Percentiles rank a stretch among this genome's conserved stretches.
These are phyloP conservation scores for Baccha elongata DNA, from an alignment of 2,888 invertebrate species.

Conservation along the genomic window DNA sequence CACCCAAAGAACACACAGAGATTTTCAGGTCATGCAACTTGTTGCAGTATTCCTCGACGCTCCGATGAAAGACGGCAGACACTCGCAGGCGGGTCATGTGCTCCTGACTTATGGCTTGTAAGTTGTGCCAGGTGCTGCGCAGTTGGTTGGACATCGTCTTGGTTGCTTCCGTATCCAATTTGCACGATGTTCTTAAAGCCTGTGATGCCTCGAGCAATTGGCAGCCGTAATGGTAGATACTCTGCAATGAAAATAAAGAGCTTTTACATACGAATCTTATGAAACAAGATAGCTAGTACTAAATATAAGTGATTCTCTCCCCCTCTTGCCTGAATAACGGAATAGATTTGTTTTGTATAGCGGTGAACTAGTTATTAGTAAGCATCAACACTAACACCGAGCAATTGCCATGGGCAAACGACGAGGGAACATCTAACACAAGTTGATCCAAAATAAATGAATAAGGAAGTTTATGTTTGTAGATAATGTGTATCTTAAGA, in stretches of 20 bases:
- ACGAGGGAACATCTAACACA: not conserved
- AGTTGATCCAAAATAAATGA: constrained; percentile 64
- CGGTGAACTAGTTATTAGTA: constrained; percentile 31
- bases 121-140: constrained; percentile 87
- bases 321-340: constrained; percentile 16
- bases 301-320: constrained; percentile 5
- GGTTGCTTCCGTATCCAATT: constrained; percentile 84
- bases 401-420: not conserved
- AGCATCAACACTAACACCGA: not conserved
- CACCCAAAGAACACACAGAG: constrained; percentile 83
- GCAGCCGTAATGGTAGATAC: constrained; percentile 91
- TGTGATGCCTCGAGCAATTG: constrained; percentile 90
- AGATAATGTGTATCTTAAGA: constrained; percentile 50
- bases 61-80: constrained; percentile 89
- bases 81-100: constrained; percentile 89
- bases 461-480: constrained; percentile 58
- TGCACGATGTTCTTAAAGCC: constrained; percentile 88
- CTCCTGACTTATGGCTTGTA: constrained; percentile 88
- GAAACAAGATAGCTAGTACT: constrained; percentile 10
- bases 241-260: constrained; percentile 82
- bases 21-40: constrained; percentile 85
- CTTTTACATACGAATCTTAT: constrained; percentile 28
- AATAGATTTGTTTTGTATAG: constrained; percentile 6
- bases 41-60: constrained; percentile 86
- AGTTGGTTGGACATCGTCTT: constrained; percentile 84